Evolutionary conservation across 1,140 invertebrate genomes (phyloP), one percentile per base, ranked within the genome.

Genomic region (Arctopsyche grandis): DNA sequence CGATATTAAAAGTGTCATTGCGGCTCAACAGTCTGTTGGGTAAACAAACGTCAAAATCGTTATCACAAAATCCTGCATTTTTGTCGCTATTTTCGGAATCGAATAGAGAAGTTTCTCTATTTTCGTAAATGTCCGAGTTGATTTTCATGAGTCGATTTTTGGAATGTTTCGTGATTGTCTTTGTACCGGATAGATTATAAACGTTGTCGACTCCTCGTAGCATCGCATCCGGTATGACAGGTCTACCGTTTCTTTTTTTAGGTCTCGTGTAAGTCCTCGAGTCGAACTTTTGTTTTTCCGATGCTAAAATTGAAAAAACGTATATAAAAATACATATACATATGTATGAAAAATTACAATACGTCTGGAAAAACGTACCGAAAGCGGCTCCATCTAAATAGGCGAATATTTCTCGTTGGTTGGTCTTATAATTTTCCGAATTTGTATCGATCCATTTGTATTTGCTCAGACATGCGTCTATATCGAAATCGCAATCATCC

Each of bases 271-370:
- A 89, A 0, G 88, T 89, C 69, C 88, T 82, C 0, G 88, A 89
- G 80, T 89, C 88, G 83, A 88, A 89, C 78, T 88, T 89, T 81
- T 89, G 87, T 75, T 85, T 87, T 78, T 89, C 76, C 21, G 69
- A 24, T 16, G 60, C 78, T 80, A 52, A 0, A 74, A 81, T 48
- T 3, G 48, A 79, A 63, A 48, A 29, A 58, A 77, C 73, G 9
- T 77, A 75, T 9, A n/a, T 26, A 44, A 43, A 19, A 77, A 4
- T 75, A 38, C 9, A 29, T 4, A 14, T 3, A 16, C 1, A 22
- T n/a, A 48, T 24, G 9, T 1, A 16, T 44, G 5, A 52, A 5
- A 24, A 73, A 60, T 24, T 43, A 58, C 3, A 58, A 26, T 10
- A 16, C 5, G 58, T 46, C 5, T 29, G 26, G 9, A 9, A 26